These are phyloP conservation scores for Timema cristinae DNA, from an alignment of 2,888 invertebrate genomes.

Conservation along the genomic window DNA sequence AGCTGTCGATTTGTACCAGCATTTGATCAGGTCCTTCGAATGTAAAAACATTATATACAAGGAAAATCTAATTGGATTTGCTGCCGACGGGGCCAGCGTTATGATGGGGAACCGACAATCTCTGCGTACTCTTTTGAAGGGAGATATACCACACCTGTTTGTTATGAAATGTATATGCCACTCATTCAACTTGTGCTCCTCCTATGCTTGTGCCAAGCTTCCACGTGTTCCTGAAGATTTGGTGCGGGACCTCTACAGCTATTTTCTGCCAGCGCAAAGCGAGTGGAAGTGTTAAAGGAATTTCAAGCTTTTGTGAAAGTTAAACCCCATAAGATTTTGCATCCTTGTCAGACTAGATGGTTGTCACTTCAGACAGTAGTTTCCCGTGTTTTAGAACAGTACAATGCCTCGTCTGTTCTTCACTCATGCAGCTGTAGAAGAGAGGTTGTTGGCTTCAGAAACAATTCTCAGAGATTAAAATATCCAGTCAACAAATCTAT, in stretches of 20 bases:
- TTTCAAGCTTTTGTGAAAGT: slow-evolving; percentile 37
- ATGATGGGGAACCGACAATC: slow-evolving; percentile 40
- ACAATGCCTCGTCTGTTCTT: slow-evolving; percentile 10
- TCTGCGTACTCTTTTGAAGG: slow-evolving; percentile 36
- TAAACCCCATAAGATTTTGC: slow-evolving; percentile 37
- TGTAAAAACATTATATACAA: slow-evolving; percentile 36
- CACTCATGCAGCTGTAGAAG: neutral
- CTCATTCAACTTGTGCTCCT: slow-evolving; percentile 27
- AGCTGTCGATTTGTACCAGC: slow-evolving; percentile 24
- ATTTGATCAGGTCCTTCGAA: slow-evolving; percentile 32
- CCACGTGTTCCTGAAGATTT: slow-evolving; percentile 38
- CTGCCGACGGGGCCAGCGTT: slow-evolving; percentile 41
- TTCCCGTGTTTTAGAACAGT: slow-evolving; percentile 12
- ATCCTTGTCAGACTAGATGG: slow-evolving; percentile 38
- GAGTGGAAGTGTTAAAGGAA: slow-evolving; percentile 34
- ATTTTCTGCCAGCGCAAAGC: slow-evolving; percentile 39
- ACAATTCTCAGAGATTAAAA: slow-evolving; percentile 11
- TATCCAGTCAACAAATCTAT: neutral
- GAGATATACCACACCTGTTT: slow-evolving; percentile 39
- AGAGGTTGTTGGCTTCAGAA: neutral
- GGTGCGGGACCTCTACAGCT: slow-evolving; percentile 37
- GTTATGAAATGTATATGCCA: slow-evolving; percentile 40
- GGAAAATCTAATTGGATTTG: slow-evolving; percentile 40
- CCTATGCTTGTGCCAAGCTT: slow-evolving; percentile 38
- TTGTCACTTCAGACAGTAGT: slow-evolving; percentile 33